phyloP scores from a whole-genome alignment of 2,113 vertebrate species.

The Poecilia latipinna region DNA sequence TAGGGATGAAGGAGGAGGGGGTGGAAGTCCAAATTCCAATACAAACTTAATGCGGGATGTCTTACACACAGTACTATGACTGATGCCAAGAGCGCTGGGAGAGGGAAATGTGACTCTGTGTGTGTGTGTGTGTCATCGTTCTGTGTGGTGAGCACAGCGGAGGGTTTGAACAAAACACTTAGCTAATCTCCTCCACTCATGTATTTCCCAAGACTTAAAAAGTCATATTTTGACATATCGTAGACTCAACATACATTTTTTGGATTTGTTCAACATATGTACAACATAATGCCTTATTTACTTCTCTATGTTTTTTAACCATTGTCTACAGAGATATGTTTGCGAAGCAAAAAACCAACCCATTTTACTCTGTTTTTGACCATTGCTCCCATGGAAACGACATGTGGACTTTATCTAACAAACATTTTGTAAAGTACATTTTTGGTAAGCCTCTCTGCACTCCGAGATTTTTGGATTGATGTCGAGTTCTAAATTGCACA shows the following conservation, averaged over 20 bases:
- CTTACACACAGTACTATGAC: constrained; percentile 55
- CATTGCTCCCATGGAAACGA: no score
- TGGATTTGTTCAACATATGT: not conserved
- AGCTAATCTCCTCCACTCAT: not conserved
- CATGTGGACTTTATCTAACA: no score
- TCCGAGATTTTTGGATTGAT: no score
- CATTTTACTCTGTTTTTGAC: no score
- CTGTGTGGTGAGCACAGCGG: not conserved
- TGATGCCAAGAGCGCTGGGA: constrained; percentile 49
- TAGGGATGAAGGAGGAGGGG: constrained; percentile 23
- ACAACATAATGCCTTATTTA: not conserved
- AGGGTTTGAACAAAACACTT: not conserved
- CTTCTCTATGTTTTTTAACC: not conserved
- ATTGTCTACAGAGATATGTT: no score
- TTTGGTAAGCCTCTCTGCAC: no score
- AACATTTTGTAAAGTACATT: no score
- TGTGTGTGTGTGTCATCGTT: not conserved
- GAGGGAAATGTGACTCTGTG: constrained; percentile 28
- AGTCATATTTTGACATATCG: not conserved
- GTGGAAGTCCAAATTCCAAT: constrained; percentile 41
- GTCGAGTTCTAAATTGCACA: not conserved
- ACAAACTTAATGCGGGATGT: constrained; percentile 63
- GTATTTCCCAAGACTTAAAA: not conserved
- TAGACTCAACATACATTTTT: no score
- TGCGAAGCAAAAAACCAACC: no score